Evolutionary conservation across 1,140 invertebrate genomes (phyloP).

Genomic region (Cydia amplana): DNA sequence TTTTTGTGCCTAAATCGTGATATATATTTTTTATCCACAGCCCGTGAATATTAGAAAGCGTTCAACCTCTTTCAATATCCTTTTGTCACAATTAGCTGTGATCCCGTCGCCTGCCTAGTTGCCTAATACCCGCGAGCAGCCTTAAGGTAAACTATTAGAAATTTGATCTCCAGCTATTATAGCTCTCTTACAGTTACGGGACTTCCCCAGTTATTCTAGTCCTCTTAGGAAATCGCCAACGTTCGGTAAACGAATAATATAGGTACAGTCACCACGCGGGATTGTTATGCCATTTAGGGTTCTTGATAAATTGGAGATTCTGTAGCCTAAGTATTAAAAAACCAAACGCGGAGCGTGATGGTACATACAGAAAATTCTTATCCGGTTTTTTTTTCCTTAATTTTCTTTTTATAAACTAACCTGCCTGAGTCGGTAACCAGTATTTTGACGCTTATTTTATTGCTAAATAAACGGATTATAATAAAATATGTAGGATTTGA

Average conservation of each 20-base stretch:
- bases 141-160: neutral
- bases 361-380: slow-evolving; percentile 7
- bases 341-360: no score
- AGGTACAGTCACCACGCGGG: no score
- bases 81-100: neutral
- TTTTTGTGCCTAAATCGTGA: neutral
- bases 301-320: no score
- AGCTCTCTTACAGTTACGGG: neutral
- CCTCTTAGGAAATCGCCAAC: neutral
- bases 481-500: neutral
- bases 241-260: neutral
- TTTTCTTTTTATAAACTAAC: neutral
- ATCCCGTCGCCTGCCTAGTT: neutral
- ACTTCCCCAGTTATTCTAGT: neutral
- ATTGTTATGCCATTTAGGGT: no score
- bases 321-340: no score
- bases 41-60: slow-evolving; percentile 10
- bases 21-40: neutral
- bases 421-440: neutral
- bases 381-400: neutral
- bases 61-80: slow-evolving; percentile 15
- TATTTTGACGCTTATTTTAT: neutral
- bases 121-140: neutral
- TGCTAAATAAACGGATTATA: neutral
- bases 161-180: neutral